phyloP scores from a whole-genome alignment of 2,113 vertebrate genomes.

The Myrmophylax atrothorax region DNA sequence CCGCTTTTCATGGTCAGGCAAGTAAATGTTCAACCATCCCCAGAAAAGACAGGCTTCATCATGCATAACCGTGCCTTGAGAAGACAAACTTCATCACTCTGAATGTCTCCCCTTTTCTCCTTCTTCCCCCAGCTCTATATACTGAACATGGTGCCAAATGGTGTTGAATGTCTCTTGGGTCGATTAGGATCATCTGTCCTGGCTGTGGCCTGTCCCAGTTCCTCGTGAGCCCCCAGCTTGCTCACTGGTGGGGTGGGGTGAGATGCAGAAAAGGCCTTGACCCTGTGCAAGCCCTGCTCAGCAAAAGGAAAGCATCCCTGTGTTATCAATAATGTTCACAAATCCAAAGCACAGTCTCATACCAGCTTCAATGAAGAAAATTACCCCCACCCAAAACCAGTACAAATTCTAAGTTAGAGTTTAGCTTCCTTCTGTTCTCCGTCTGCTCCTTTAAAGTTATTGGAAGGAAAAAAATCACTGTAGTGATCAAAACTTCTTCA shows the following conservation, averaged over 20 bases:
- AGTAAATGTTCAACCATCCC: neutral
- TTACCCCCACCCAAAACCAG: neutral
- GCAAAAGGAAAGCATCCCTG: neutral
- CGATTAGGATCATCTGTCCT: neutral
- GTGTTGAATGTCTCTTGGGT: neutral
- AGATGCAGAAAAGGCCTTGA: neutral
- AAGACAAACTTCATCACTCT: neutral
- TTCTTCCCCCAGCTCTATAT: neutral
- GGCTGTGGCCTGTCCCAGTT: neutral
- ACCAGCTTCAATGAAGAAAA: neutral
- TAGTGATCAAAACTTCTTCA: neutral
- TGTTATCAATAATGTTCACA: neutral
- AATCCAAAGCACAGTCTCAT: neutral
- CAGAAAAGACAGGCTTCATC: neutral
- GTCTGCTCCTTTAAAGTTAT: neutral
- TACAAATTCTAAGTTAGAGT: neutral
- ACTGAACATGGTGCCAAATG: fast-evolving
- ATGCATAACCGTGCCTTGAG: neutral
- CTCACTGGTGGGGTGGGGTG: too few species aligned
- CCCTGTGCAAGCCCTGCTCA: neutral
- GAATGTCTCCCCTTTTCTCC: neutral
- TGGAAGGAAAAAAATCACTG: neutral
- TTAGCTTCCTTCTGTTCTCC: neutral
- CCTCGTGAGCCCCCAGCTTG: neutral
- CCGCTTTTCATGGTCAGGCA: neutral